Evolutionary conservation across 1,140 invertebrate species (phyloP), one percentile per base, ranked within the genome.

Genomic region (Cotesia vestalis): DNA sequence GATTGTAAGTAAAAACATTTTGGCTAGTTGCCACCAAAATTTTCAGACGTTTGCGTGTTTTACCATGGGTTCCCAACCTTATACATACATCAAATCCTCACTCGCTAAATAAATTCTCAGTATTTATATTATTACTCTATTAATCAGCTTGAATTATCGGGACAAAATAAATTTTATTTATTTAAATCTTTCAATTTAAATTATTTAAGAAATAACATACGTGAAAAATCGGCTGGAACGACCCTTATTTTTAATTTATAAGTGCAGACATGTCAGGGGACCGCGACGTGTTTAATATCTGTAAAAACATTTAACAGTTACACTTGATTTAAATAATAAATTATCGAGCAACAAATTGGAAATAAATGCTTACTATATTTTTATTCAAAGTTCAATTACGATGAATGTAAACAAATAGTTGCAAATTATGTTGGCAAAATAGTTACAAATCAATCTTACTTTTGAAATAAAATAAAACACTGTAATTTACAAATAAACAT

Each of bases 11-110:
- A 62, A 66, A 70, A 74, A 74, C 69, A 78, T 77, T 63, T 76
- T 80, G 79, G 79, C 76, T n/a, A 38, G 53, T 46, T 36, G 79
- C 79, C 79, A 69, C 34, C 66, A 62, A 74, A 69, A 78, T 77
- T 78, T 77, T 78, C 75, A 75, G 79, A 75, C 79, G 77, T 77
- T 75, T 80, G 78, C 78, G 78, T 79, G 79, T 80, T 76, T 73
- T 68, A 71, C 70, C 64, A 62, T 61, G 20, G 64, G 64, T 72
- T 72, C 64, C 64, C 64, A 72, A 72, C 64, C 73, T 75, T 61
- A 63, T 69, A 78, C 69, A 35, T 27, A 11, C 9, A 34, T 20
- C 59, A 27, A 8, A 57, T 35, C 11, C 20, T 8, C 11, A 17
- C 27, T 60, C 34, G 11, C 20, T 27, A 60, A 34, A 27, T 34